Conservation (phyloP, 2,797 vertebrate genomes). For the Halcyon chelicuti region DNA sequence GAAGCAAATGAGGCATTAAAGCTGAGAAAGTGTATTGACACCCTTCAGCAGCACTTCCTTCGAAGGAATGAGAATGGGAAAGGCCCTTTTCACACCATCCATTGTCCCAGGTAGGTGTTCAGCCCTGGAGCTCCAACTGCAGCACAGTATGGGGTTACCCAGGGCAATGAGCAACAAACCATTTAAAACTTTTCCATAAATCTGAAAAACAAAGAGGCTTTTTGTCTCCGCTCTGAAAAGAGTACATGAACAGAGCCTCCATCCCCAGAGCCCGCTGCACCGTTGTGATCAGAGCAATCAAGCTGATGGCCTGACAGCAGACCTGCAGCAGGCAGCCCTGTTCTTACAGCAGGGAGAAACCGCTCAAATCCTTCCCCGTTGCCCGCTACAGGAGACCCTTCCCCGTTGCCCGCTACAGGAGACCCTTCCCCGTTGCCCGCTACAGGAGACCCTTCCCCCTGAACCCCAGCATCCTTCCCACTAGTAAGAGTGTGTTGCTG, state of each 20-base stretch:
- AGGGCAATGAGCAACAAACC: neutral
- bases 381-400: neutral
- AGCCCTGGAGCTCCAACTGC: slow-evolving; percentile 1
- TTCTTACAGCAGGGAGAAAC: neutral
- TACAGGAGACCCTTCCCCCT: neutral
- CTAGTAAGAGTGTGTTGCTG: accelerated
- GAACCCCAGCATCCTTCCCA: neutral
- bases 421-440: neutral
- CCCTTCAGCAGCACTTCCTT: neutral
- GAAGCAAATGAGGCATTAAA: slow-evolving; percentile 45
- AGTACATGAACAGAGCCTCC: neutral
- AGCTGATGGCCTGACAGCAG: neutral
- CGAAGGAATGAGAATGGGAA: neutral
- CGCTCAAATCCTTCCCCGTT: neutral
- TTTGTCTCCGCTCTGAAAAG: slow-evolving; percentile 34
- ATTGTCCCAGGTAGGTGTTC: slow-evolving; percentile 20
- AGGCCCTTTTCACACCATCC: neutral
- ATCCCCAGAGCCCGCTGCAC: neutral
- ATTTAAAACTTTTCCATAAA: slow-evolving; percentile 57
- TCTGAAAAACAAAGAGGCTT: slow-evolving; percentile 54
- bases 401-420: neutral
- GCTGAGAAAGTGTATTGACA: neutral
- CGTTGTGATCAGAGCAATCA: slow-evolving; percentile 4
- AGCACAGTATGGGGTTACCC: slow-evolving; percentile 2
- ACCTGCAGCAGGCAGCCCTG: neutral